A percentile compares a stretch with the other conserved stretches of the same genome.
Evolutionary conservation across 2,113 vertebrate species (phyloP).

Genomic region (Capricornis sumatraensis): DNA sequence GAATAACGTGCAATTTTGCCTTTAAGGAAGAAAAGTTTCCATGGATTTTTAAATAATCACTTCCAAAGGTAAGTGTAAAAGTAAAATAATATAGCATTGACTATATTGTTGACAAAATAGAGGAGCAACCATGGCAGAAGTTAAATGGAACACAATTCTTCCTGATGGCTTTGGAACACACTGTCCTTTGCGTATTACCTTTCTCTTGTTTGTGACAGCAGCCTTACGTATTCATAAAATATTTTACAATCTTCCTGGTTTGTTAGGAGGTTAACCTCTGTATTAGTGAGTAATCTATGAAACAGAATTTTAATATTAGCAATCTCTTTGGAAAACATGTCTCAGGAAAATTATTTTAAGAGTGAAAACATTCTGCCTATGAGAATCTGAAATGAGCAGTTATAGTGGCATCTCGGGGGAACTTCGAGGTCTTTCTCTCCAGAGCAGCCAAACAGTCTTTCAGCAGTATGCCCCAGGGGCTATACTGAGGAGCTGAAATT

Average conservation of each 20-base stretch:
- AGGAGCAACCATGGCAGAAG: neutral
- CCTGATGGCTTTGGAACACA: neutral
- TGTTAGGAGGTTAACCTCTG: neutral
- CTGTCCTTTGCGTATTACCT: neutral
- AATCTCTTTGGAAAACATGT: neutral
- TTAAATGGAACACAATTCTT: neutral
- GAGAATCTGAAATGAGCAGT: neutral
- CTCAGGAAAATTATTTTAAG: slow-evolving; percentile 8
- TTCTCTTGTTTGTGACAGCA: neutral
- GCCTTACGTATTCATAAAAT: neutral
- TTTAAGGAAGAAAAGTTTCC: neutral
- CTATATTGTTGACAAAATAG: neutral
- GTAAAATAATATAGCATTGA: neutral
- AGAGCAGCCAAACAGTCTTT: neutral
- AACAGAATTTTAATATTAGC: slow-evolving; percentile 21
- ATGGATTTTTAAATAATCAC: neutral
- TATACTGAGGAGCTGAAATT: neutral
- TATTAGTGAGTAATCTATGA: neutral
- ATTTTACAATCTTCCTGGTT: neutral
- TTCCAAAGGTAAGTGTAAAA: neutral
- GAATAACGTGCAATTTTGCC: neutral
- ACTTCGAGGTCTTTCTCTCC: neutral
- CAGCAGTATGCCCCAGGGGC: neutral
- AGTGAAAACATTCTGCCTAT: neutral
- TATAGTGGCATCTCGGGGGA: neutral